Conservation (phyloP, 2,888 invertebrate species). For the Melanotus villosus region DNA sequence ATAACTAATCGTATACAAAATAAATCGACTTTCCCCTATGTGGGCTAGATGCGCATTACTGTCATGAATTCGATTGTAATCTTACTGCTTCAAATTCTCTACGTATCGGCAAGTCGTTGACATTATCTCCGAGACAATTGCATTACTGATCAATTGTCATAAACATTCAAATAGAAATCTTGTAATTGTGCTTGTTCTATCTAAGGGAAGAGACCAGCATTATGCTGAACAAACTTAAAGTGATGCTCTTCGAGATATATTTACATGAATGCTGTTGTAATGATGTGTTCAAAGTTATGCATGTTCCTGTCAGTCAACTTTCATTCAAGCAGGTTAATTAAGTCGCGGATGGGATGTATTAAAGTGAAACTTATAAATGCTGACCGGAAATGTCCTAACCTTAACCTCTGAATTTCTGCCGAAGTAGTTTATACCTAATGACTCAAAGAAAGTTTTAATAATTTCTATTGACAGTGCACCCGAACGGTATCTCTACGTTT, state of each 20-base stretch:
- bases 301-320: constrained; percentile 37
- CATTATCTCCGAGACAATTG: too few species aligned
- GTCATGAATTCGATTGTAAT: too few species aligned
- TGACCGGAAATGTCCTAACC: constrained; percentile 34
- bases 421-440: constrained; percentile 17
- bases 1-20: constrained; percentile 9
- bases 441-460: constrained; percentile 28
- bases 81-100: too few species aligned
- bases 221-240: neutral
- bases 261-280: constrained; percentile 7
- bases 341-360: constrained; percentile 33
- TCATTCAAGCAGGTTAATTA: constrained; percentile 37
- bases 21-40: neutral
- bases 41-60: too few species aligned
- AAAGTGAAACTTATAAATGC: constrained; percentile 35
- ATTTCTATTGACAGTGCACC: neutral
- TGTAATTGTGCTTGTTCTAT: too few species aligned
- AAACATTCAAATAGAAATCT: too few species aligned
- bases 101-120: too few species aligned
- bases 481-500: constrained; percentile 3
- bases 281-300: constrained; percentile 26
- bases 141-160: too few species aligned
- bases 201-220: too few species aligned
- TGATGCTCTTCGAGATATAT: constrained; percentile 18
- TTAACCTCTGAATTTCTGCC: constrained; percentile 28